Percentiles rank a stretch among this genome's conserved stretches.
These are phyloP conservation scores for Cyclophora punctaria DNA, from an alignment of 2,888 invertebrate species.

Conservation along the genomic window DNA sequence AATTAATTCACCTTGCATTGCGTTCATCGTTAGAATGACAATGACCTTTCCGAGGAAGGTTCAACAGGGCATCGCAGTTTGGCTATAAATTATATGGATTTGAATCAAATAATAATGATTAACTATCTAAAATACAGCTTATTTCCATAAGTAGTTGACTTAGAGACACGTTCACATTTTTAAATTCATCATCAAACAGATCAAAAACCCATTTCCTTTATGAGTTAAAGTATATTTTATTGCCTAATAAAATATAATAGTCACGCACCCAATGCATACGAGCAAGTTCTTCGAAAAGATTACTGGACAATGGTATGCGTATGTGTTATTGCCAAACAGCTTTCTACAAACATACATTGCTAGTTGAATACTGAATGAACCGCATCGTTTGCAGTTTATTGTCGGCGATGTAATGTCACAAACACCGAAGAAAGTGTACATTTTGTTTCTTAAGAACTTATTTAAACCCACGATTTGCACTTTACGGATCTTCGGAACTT, in stretches of 20 bases:
- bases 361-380: conserved; percentile 53
- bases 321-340: conserved; percentile 69
- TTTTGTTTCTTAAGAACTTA: conserved; percentile 10
- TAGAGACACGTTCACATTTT: neutral
- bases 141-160: too few relatives aligned
- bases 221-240: conserved; percentile 17
- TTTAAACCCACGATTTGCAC: conserved; percentile 13
- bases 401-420: conserved; percentile 19
- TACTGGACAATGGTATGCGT: conserved; percentile 65
- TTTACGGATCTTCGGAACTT: conserved; percentile 9
- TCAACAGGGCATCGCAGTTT: conserved; percentile 9
- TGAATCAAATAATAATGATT: too few relatives aligned
- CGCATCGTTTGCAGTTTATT: conserved; percentile 33
- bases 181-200: conserved; percentile 7
- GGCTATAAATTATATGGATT: neutral
- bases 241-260: conserved; percentile 37
- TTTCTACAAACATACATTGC: conserved; percentile 65
- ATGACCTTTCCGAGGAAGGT: conserved; percentile 39
- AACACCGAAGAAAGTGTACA: conserved; percentile 13
- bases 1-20: conserved; percentile 52
- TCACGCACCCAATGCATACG: conserved; percentile 61
- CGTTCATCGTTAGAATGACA: conserved; percentile 42
- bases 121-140: too few relatives aligned
- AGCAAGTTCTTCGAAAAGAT: conserved; percentile 67
- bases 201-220: conserved; percentile 17